Base-by-base conservation (phyloP, 1,140 invertebrate genomes). In the Thaumatotibia leucotreta region DNA sequence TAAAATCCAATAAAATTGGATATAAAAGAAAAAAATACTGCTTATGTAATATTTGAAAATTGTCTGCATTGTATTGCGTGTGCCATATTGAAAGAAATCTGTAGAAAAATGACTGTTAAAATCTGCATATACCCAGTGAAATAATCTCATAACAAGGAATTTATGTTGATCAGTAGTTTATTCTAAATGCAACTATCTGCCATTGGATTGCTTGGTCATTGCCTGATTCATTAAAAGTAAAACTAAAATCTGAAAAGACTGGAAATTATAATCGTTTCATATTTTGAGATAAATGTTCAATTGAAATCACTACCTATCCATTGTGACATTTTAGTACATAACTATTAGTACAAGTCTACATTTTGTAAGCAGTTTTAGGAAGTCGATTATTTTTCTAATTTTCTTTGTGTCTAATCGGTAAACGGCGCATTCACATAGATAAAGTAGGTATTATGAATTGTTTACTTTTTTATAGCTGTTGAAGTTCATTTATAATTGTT, bases 331-430 rank as follows among this genome's bases (percentile, higher is more conserved):
- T 62, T 33, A 67, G 64, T 66, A 67, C 58, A 67, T 67, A 27
- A 32, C 32, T 23, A 62, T 62, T 62, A 67, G 64, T 66, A 66
- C 64, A 66, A 66, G 64, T 58, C 24, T 58, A 58, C 35, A 45
- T 14, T 45, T 64, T 50, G 9, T 20, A 31, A 20, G 17, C 24
- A 29, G 3, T 62, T 31, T 62, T 62, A 31, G 9, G 29, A 33
- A n/a, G 17, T 31, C 9, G 8, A 29, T 45, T 17, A 1, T 45
- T 20, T 45, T 8, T 45, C 8, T 45, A 5, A 20, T 45, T 8
- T 39, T 17, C 3, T 39, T 39, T 14, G 35, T 39, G 33, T 14
- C 33, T 11, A n/a, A 39, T 45, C 14, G 39, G 14, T 45, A 45
- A 39, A 45, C 14, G 6, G 14, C 17, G 14, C 39, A 45, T 45